These are phyloP conservation scores for Microcebus jonahi DNA, from an alignment of 2,113 vertebrate species.

Conservation along the genomic window DNA sequence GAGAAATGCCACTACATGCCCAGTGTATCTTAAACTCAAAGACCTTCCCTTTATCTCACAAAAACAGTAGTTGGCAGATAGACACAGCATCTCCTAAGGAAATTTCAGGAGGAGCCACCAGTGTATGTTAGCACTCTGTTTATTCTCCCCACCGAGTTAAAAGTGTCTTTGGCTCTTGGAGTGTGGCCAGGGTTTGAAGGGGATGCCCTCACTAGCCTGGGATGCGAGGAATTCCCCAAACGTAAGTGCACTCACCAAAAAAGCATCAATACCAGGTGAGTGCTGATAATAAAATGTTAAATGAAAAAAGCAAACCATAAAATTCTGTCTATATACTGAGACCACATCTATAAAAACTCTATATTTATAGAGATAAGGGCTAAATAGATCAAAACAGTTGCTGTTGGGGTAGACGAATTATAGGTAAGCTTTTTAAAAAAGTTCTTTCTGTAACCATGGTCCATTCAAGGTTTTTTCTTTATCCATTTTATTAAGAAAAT, in stretches of 20 bases:
- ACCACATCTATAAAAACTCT: background rate
- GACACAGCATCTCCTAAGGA: background rate
- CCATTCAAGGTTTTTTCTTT: constrained; percentile 15
- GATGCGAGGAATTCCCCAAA: constrained; percentile 16
- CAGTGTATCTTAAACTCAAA: background rate
- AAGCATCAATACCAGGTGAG: background rate
- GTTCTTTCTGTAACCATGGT: background rate
- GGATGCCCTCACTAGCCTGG: background rate
- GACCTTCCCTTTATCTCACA: background rate
- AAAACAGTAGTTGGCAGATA: background rate
- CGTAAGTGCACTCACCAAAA: background rate
- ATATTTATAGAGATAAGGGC: background rate
- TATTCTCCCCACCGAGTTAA: background rate
- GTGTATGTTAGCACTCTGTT: background rate
- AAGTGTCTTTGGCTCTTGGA: background rate
- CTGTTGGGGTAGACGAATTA: background rate
- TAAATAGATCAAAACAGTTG: background rate
- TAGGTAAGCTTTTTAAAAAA: background rate
- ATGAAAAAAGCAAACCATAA: background rate
- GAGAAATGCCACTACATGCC: background rate
- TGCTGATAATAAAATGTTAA: background rate
- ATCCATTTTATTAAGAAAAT: background rate
- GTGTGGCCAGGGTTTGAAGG: background rate
- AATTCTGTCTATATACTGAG: background rate
- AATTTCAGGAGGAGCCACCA: background rate